Evolutionary conservation across 2,797 vertebrate species (phyloP).

Genomic region (Morus bassanus): DNA sequence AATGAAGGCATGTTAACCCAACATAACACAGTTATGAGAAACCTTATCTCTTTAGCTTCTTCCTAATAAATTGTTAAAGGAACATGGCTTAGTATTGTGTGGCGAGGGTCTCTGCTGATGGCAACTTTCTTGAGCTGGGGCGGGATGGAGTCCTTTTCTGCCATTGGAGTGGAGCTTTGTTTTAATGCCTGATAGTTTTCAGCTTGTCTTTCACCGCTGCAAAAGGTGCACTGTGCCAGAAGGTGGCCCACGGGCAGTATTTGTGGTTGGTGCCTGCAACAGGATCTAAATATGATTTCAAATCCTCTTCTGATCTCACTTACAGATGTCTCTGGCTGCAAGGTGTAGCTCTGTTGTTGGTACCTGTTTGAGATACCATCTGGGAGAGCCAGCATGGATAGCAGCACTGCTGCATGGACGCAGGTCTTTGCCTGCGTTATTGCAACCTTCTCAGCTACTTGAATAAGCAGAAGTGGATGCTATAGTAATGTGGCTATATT

Average conservation of each 20-base stretch:
- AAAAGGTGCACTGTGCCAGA: rapidly evolving
- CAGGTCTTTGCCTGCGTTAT: background rate
- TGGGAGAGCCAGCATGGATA: background rate
- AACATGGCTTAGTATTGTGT: background rate
- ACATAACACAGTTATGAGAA: background rate
- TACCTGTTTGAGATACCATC: background rate
- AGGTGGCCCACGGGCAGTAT: background rate
- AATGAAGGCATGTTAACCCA: background rate
- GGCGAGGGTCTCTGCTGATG: background rate
- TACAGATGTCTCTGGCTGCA: background rate
- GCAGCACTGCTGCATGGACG: rapidly evolving
- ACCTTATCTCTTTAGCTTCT: background rate
- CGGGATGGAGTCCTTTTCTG: background rate
- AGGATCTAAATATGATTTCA: background rate
- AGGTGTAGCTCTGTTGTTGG: background rate
- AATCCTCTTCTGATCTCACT: background rate
- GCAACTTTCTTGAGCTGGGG: background rate
- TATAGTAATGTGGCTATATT: rapidly evolving
- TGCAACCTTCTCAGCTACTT: background rate
- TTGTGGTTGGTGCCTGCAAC: background rate
- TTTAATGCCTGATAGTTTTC: background rate
- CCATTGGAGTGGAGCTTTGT: rapidly evolving
- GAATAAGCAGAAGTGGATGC: background rate
- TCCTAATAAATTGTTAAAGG: background rate
- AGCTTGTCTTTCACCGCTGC: background rate